Conservation (phyloP, 1,140 invertebrate genomes). For the Phymorhynchus buccinoides region DNA sequence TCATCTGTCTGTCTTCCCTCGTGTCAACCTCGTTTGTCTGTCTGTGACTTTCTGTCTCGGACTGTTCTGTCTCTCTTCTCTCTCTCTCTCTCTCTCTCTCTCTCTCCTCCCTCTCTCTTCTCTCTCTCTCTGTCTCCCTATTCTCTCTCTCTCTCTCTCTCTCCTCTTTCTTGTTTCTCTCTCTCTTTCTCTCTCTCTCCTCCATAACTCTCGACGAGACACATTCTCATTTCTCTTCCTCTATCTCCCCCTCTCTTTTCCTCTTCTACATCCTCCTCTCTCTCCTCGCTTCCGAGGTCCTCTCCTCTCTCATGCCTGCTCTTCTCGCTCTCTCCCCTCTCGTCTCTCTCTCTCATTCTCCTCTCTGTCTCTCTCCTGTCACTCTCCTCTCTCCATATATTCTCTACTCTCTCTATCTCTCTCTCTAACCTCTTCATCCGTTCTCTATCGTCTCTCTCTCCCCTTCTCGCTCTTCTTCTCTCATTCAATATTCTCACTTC, state of each 20-base stretch:
- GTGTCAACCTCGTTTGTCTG: background rate
- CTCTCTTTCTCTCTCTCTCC: background rate
- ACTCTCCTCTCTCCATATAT: no score
- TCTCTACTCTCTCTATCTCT: no score
- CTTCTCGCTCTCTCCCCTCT: background rate
- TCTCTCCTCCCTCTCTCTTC: background rate
- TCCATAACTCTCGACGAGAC: no score
- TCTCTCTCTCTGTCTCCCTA: background rate
- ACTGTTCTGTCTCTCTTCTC: background rate
- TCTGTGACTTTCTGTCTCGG: background rate
- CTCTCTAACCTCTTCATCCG: background rate
- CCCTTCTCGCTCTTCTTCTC: no score
- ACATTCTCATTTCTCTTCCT: no score
- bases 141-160: no score
- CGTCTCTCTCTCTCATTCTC: background rate
- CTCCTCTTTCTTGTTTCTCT: no score
- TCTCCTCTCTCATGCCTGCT: background rate
- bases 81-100: constrained; percentile 3
- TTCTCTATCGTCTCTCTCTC: background rate
- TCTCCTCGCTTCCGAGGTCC: no score
- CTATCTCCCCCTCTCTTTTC: background rate
- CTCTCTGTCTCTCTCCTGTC: no score
- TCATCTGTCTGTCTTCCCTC: background rate
- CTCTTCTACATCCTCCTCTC: no score
- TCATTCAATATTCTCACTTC: no score